These are phyloP conservation scores for Agrotis exclamationis DNA, from an alignment of 2,888 invertebrate species.

Conservation along the genomic window DNA sequence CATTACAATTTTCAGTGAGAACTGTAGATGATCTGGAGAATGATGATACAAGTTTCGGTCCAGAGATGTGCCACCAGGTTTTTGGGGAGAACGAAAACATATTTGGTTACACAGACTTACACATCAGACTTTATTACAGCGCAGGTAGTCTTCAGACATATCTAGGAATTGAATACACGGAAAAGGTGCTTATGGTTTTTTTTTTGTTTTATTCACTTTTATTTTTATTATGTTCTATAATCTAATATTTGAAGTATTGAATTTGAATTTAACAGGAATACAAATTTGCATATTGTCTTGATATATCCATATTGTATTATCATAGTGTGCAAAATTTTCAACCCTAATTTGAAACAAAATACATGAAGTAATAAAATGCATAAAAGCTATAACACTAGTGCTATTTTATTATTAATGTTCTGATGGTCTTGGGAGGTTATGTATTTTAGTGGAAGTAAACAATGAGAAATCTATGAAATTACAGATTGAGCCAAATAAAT, in stretches of 20 bases:
- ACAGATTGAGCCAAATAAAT: slow-evolving; percentile 90
- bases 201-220: background rate
- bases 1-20: slow-evolving; percentile 87
- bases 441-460: background rate
- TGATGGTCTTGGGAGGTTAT: slow-evolving; percentile 32
- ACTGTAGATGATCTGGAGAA: slow-evolving; percentile 92
- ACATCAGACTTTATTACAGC: slow-evolving; percentile 95
- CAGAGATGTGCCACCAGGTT: slow-evolving; percentile 98
- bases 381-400: background rate
- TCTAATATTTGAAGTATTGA: background rate
- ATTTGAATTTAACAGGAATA: background rate
- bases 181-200: slow-evolving; percentile 88
- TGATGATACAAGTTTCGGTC: slow-evolving; percentile 92
- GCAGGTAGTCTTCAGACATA: slow-evolving; percentile 96
- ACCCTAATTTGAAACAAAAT: background rate
- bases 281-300: background rate
- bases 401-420: background rate
- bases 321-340: background rate
- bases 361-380: background rate
- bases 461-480: slow-evolving; percentile 6
- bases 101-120: slow-evolving; percentile 97
- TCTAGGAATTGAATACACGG: slow-evolving; percentile 94
- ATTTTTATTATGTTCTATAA: no score
- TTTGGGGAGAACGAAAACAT: slow-evolving; percentile 98
- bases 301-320: background rate